Evolutionary conservation across 2,797 vertebrate species (phyloP).

Genomic region (Anas capensis): DNA sequence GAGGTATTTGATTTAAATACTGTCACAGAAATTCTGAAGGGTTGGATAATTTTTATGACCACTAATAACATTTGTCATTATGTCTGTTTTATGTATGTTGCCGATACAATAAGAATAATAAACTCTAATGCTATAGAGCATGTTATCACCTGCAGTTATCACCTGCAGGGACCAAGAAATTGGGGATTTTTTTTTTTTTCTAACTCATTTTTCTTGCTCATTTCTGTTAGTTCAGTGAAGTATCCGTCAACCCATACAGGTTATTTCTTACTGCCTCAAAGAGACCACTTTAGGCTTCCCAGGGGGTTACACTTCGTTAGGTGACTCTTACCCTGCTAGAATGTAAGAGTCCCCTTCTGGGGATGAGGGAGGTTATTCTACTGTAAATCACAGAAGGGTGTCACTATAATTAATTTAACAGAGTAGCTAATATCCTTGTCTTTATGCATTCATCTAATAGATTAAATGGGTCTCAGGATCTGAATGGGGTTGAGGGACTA

Average conservation of each 20-base stretch:
- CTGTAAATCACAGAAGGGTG: not conserved
- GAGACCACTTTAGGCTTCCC: not conserved
- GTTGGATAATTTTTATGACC: constrained; percentile 57
- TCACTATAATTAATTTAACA: constrained; percentile 1
- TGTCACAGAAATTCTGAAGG: constrained; percentile 36
- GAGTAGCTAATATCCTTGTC: not conserved
- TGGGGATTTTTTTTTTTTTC: not conserved
- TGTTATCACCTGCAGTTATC: not conserved
- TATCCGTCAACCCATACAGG: not conserved
- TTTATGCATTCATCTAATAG: not conserved
- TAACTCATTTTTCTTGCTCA: not conserved
- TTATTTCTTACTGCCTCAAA: not conserved
- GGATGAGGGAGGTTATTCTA: not conserved
- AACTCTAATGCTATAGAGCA: constrained; percentile 4
- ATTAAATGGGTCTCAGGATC: not conserved
- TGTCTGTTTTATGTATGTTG: constrained; percentile 25
- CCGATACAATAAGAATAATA: constrained; percentile 56
- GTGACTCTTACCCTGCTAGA: not conserved
- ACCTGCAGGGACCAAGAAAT: not conserved
- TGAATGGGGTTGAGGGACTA: not conserved
- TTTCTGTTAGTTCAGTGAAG: not conserved
- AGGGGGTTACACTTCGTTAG: not conserved
- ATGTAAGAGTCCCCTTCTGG: not conserved
- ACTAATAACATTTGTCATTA: constrained; percentile 48
- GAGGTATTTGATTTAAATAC: constrained; percentile 37